These are phyloP conservation scores for Haplochromis vanheusdeni DNA, from an alignment of 2,113 vertebrate species.

Conservation along the genomic window DNA sequence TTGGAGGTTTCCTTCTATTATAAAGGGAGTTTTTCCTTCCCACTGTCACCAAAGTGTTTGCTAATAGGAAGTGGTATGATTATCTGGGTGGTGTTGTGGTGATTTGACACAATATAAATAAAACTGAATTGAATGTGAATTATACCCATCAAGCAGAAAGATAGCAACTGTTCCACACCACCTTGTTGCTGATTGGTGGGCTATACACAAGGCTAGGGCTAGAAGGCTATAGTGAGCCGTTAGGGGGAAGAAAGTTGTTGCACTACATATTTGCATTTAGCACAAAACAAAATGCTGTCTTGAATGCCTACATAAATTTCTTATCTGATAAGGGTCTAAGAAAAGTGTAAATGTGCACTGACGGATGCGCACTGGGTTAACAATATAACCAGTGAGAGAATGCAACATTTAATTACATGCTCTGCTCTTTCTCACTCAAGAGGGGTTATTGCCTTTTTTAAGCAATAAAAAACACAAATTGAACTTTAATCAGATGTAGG, in stretches of 20 bases:
- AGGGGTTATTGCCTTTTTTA: neutral
- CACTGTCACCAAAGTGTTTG: neutral
- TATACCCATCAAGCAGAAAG: neutral
- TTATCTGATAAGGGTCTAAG: neutral
- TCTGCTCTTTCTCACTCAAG: neutral
- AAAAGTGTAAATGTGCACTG: neutral
- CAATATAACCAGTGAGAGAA: neutral
- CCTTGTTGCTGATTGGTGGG: neutral
- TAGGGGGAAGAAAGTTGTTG: neutral
- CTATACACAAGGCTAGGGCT: neutral
- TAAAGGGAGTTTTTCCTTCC: neutral
- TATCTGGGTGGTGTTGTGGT: neutral
- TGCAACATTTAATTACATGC: conserved; percentile 4
- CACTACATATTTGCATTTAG: neutral
- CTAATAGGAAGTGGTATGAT: neutral
- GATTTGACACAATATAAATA: neutral
- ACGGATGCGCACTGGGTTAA: neutral
- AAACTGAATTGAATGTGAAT: neutral
- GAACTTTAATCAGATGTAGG: neutral
- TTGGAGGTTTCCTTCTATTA: neutral
- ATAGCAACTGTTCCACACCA: neutral
- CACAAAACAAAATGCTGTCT: neutral
- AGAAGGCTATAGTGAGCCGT: neutral
- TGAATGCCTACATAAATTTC: neutral
- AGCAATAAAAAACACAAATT: neutral